Conservation (phyloP, 2,797 vertebrate genomes). For the Vipera ursinii region DNA sequence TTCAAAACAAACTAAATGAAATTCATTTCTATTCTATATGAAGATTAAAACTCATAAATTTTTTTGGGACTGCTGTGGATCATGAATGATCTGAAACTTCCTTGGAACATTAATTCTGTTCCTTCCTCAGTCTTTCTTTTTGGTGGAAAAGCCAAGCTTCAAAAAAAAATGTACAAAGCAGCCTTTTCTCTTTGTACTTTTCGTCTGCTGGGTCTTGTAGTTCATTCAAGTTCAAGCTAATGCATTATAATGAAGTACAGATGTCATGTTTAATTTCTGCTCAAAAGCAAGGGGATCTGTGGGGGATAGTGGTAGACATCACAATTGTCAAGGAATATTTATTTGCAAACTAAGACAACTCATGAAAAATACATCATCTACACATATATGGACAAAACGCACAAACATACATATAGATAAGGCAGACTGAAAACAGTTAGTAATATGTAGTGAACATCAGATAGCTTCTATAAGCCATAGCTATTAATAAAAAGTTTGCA, state of each 20-base stretch:
- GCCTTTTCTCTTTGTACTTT: too few species aligned
- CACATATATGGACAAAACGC: neutral
- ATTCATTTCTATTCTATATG: neutral
- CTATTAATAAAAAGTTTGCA: neutral
- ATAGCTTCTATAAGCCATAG: neutral
- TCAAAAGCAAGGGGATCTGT: neutral
- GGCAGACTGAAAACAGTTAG: neutral
- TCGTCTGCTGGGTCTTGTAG: neutral
- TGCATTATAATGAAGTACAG: neutral
- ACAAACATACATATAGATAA: neutral
- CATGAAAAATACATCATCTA: neutral
- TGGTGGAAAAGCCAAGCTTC: neutral
- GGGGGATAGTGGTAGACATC: neutral
- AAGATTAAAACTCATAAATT: neutral
- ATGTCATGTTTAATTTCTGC: neutral
- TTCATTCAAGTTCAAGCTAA: neutral
- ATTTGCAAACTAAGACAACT: neutral
- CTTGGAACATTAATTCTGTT: neutral
- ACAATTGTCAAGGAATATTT: neutral
- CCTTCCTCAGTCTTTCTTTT: neutral
- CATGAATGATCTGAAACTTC: neutral
- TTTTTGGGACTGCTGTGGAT: neutral
- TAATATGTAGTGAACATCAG: neutral
- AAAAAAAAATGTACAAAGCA: neutral
- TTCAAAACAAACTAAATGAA: neutral